phyloP scores from a whole-genome alignment of 1,140 invertebrate genomes.

The Aphelenchoides fujianensis region DNA sequence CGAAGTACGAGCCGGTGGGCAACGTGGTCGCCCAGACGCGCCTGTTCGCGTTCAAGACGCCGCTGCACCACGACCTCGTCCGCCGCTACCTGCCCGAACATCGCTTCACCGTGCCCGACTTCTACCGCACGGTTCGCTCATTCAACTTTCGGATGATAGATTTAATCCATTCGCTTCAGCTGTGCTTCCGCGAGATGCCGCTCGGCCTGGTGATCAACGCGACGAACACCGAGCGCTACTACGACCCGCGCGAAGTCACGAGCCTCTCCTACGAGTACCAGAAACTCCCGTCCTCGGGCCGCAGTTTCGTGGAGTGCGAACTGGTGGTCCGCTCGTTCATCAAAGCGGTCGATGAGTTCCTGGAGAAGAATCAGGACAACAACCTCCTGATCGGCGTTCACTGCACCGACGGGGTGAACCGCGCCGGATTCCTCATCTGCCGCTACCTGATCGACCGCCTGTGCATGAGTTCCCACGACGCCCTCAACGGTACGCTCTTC shows the following conservation, averaged over 20 bases:
- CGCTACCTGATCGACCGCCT: constrained; percentile 66
- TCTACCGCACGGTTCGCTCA: constrained; percentile 48
- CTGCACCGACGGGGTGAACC: constrained; percentile 85
- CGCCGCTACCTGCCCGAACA: constrained; percentile 65
- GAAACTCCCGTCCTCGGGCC: constrained; percentile 67
- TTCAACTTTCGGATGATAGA: constrained; percentile 23
- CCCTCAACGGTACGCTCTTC: constrained; percentile 61
- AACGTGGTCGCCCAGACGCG: constrained; percentile 70
- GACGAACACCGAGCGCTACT: constrained; percentile 72
- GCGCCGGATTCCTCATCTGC: constrained; percentile 83
- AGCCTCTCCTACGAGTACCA: constrained; percentile 64
- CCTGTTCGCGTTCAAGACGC: constrained; percentile 76
- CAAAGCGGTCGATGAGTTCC: constrained; percentile 64
- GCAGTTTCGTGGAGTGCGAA: constrained; percentile 63
- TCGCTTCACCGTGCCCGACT: constrained; percentile 46
- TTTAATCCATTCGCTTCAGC: constrained; percentile 25
- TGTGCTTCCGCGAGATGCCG: constrained; percentile 24
- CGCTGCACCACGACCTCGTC: constrained; percentile 70
- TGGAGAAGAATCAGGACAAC: constrained; percentile 52
- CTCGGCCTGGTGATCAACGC: constrained; percentile 71
- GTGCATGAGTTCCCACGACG: constrained; percentile 63
- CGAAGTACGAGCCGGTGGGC: constrained; percentile 70
- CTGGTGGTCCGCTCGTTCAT: constrained; percentile 67
- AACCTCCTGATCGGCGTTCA: constrained; percentile 79
- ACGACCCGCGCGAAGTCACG: constrained; percentile 62